Conservation (phyloP, 2,797 vertebrate genomes). For the Anableps anableps region DNA sequence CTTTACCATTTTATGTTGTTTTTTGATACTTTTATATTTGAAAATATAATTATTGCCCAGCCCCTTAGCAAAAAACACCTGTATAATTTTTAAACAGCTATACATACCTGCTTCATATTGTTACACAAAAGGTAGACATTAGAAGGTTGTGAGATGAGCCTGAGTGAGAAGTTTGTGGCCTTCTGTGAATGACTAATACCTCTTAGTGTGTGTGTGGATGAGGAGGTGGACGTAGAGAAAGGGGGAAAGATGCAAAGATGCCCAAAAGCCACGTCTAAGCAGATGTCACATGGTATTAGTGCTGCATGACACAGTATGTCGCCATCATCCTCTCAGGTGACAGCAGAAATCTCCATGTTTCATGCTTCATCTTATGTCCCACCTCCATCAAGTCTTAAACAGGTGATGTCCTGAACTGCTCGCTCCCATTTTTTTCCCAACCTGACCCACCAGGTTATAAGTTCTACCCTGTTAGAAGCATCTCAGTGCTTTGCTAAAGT, state of each 20-base stretch:
- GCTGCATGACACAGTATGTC: not conserved
- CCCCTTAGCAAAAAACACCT: constrained; percentile 3
- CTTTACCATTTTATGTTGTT: not conserved
- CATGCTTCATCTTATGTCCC: constrained; percentile 23
- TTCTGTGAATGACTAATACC: constrained; percentile 33
- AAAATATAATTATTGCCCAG: not conserved
- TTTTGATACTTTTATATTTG: not conserved
- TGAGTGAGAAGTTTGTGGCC: constrained; percentile 19
- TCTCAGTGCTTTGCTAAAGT: not conserved
- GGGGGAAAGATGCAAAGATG: constrained; percentile 5
- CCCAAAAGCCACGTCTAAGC: constrained; percentile 39
- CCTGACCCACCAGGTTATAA: constrained; percentile 18
- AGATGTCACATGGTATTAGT: constrained; percentile 47
- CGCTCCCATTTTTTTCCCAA: constrained; percentile 4
- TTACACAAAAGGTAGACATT: constrained; percentile 49
- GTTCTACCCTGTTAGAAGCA: constrained; percentile 24
- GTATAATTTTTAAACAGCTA: constrained; percentile 3
- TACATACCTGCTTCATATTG: constrained; percentile 13
- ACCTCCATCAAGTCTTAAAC: constrained; percentile 17
- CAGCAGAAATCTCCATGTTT: constrained; percentile 54
- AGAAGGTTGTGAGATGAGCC: constrained; percentile 28
- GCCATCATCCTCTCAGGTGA: constrained; percentile 47
- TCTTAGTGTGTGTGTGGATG: constrained; percentile 9
- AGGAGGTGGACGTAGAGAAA: constrained; percentile 1
- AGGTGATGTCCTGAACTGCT: not conserved